Conservation (phyloP, 2,888 invertebrate genomes). For the Petrophora chlorosata region DNA sequence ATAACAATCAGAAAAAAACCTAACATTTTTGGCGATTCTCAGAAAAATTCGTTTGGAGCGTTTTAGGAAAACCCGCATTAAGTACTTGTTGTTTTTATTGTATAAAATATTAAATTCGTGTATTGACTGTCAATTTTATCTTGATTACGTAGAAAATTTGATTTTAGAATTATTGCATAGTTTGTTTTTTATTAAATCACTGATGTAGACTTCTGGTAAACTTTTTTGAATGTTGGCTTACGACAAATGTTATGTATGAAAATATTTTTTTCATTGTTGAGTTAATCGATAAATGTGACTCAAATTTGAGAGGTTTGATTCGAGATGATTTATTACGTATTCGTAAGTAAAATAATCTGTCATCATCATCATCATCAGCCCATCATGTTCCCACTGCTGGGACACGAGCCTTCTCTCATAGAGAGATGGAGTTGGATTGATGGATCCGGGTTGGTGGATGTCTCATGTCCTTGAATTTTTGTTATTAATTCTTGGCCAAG, state of each 20-base stretch:
- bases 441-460: too few relatives aligned
- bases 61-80: conserved; percentile 27
- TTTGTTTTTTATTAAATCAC: conserved; percentile 22
- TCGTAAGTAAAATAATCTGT: too few relatives aligned
- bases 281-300: too few relatives aligned
- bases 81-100: conserved; percentile 21
- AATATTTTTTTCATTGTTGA: conserved; percentile 2
- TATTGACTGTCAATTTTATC: conserved; percentile 34
- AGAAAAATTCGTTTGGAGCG: conserved; percentile 21
- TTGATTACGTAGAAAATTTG: conserved; percentile 33
- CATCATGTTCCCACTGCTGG: too few relatives aligned
- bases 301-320: too few relatives aligned
- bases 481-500: too few relatives aligned
- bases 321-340: too few relatives aligned
- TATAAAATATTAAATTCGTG: conserved; percentile 31
- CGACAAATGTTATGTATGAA: conserved; percentile 4
- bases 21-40: conserved; percentile 23
- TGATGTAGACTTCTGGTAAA: conserved; percentile 8
- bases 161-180: conserved; percentile 9
- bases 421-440: too few relatives aligned
- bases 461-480: too few relatives aligned
- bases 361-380: too few relatives aligned
- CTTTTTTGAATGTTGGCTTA: not conserved
- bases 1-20: conserved; percentile 13
- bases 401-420: too few relatives aligned